Conservation (phyloP, 2,888 invertebrate genomes). For the Sphinx pinastri region DNA sequence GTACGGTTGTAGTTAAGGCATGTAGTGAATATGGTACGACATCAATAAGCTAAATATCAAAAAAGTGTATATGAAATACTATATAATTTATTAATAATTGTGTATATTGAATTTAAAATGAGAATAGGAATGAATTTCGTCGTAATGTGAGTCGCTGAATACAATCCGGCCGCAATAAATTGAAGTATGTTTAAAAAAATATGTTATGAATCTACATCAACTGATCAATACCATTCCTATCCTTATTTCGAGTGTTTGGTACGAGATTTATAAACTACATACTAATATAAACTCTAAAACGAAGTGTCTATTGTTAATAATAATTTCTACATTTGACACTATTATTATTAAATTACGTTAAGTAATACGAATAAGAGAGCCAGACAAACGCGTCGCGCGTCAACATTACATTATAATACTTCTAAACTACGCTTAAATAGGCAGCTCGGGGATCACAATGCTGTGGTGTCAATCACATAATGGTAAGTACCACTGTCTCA, state of each 20-base stretch:
- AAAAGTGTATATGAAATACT: not conserved
- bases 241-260: not conserved
- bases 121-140: not conserved
- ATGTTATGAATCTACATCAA: not conserved
- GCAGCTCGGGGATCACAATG: conserved; percentile 55
- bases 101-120: not conserved
- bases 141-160: no score
- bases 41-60: not conserved
- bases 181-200: not conserved
- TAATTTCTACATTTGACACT: conserved; percentile 12
- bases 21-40: not conserved
- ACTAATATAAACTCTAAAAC: not conserved
- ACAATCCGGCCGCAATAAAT: no score
- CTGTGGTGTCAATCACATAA: conserved; percentile 52
- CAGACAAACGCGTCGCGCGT: conserved; percentile 31
- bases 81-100: not conserved
- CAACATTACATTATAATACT: conserved; percentile 27
- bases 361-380: not conserved
- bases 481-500: conserved; percentile 41
- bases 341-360: not conserved
- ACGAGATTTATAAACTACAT: not conserved
- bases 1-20: not conserved
- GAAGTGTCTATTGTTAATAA: conserved; percentile 4
- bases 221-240: not conserved
- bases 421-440: conserved; percentile 48